Conservation (phyloP, 2,888 invertebrate genomes). For the Macaria liturata region DNA sequence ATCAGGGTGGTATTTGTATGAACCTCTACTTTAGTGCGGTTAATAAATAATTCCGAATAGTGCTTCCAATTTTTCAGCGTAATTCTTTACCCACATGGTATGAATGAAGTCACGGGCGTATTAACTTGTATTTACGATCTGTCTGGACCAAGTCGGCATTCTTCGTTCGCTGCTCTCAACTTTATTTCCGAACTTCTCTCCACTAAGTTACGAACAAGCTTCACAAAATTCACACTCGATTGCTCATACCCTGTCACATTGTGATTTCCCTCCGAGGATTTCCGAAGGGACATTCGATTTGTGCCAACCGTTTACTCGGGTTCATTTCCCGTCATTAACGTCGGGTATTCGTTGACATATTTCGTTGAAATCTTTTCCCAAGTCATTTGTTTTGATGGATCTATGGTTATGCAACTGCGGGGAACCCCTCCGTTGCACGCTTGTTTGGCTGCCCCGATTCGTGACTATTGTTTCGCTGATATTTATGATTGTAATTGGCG, state of each 20-base stretch:
- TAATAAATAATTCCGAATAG: conserved; percentile 8
- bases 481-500: conserved; percentile 30
- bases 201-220: conserved; percentile 13
- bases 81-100: conserved; percentile 8
- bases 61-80: conserved; percentile 5
- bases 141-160: conserved; percentile 8
- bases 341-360: conserved; percentile 6
- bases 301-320: conserved; percentile 12
- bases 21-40: neutral
- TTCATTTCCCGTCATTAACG: conserved; percentile 16
- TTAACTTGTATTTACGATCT: conserved; percentile 12
- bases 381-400: neutral
- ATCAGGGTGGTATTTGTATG: neutral
- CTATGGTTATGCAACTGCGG: conserved; percentile 3
- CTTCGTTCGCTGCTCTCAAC: conserved; percentile 11
- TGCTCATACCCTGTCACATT: conserved; percentile 11
- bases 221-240: conserved; percentile 11
- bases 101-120: conserved; percentile 10
- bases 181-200: conserved; percentile 12
- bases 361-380: no score
- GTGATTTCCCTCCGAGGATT: conserved; percentile 10
- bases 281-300: conserved; percentile 5
- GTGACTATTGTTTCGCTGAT: conserved; percentile 26
- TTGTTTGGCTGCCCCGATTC: conserved; percentile 22
- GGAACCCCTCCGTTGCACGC: conserved; percentile 7